Evolutionary conservation across 2,888 invertebrate species (phyloP).

Genomic region (Trissonchulus sp.): DNA sequence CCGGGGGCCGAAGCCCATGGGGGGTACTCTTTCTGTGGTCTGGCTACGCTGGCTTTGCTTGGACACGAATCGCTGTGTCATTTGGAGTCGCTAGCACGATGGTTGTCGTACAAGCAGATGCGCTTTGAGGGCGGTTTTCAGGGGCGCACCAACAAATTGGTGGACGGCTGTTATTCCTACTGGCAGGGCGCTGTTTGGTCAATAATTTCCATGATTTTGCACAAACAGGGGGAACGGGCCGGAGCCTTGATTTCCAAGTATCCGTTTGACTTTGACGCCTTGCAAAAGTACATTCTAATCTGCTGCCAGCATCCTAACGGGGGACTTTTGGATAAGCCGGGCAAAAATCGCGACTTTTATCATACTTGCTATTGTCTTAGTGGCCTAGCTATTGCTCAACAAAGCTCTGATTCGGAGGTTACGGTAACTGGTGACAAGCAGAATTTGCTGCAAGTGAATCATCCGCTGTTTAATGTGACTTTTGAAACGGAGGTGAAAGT

Average conservation of each 20-base stretch:
- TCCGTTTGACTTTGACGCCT: slow-evolving; percentile 54
- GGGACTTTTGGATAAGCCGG: slow-evolving; percentile 91
- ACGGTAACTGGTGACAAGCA: neutral
- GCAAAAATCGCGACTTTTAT: slow-evolving; percentile 82
- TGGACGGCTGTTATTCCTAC: slow-evolving; percentile 97
- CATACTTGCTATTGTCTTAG: slow-evolving; percentile 94
- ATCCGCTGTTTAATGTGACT: slow-evolving; percentile 43
- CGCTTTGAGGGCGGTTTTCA: slow-evolving; percentile 86
- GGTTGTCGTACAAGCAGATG: slow-evolving; percentile 88
- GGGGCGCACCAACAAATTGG: slow-evolving; percentile 93
- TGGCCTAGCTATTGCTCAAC: slow-evolving; percentile 87
- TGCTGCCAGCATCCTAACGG: slow-evolving; percentile 82
- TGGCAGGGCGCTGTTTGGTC: slow-evolving; percentile 95
- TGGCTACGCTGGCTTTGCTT: slow-evolving; percentile 78
- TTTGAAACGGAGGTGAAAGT: slow-evolving; percentile 35
- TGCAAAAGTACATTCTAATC: slow-evolving; percentile 88
- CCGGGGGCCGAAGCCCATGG: slow-evolving; percentile 97
- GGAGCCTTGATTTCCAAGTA: slow-evolving; percentile 26
- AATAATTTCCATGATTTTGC: slow-evolving; percentile 69
- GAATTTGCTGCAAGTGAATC: slow-evolving; percentile 32
- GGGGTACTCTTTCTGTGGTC: slow-evolving; percentile 96
- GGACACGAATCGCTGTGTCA: slow-evolving; percentile 51
- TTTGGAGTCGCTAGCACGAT: slow-evolving; percentile 59
- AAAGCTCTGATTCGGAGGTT: slow-evolving; percentile 48
- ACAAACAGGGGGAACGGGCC: slow-evolving; percentile 36